Conservation (phyloP, 2,113 vertebrate species). For the Calidris pugnax region DNA sequence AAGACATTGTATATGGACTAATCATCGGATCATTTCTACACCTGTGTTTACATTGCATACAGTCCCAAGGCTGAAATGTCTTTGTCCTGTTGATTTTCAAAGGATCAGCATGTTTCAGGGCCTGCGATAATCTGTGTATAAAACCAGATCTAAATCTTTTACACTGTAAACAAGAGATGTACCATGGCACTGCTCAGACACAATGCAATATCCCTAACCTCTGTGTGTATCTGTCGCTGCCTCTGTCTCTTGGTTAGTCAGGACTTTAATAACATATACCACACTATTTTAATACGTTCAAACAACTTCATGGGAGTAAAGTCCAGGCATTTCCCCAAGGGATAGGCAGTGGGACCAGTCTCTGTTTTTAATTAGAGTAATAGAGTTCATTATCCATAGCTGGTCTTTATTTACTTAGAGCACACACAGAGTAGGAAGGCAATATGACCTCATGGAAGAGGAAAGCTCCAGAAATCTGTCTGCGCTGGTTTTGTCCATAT, state of each 20-base stretch:
- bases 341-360: background rate
- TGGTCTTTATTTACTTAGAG: background rate
- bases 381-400: background rate
- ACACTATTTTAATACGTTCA: background rate
- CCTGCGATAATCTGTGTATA: background rate
- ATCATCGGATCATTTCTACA: background rate
- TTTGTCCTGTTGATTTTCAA: background rate
- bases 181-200: background rate
- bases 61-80: background rate
- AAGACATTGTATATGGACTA: background rate
- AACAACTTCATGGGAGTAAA: background rate
- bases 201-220: background rate
- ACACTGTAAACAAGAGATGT: background rate
- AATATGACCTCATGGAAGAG: background rate
- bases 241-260: background rate
- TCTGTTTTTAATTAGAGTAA: slow-evolving; percentile 23
- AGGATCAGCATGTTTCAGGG: background rate
- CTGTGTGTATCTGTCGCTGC: background rate
- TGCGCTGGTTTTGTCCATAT: background rate
- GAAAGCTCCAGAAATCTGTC: background rate
- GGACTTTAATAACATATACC: background rate
- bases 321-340: background rate
- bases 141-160: background rate
- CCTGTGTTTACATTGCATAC: background rate
- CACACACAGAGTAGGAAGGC: background rate